phyloP scores from a whole-genome alignment of 2,113 vertebrate genomes.

The Zosterops borbonicus region DNA sequence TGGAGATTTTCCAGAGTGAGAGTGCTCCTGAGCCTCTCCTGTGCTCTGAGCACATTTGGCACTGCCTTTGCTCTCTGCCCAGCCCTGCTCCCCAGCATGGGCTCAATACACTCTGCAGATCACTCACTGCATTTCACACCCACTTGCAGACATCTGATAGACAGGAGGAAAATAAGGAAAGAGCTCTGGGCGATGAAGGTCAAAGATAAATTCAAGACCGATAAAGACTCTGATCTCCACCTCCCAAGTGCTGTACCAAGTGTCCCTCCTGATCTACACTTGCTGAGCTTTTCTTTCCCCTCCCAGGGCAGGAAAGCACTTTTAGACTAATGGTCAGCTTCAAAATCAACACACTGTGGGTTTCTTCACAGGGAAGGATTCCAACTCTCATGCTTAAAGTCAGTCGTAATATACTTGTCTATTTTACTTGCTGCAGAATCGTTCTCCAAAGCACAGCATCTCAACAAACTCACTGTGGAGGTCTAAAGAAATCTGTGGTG shows the following conservation, averaged over 20 bases:
- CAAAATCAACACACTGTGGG: background rate
- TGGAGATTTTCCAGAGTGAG: slow-evolving; percentile 36
- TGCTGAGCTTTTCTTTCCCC: background rate
- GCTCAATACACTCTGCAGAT: background rate
- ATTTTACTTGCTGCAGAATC: background rate
- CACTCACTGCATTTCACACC: background rate
- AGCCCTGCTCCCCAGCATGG: background rate
- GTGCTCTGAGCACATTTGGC: background rate
- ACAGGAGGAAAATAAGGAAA: background rate
- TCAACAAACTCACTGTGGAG: background rate
- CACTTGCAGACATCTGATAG: background rate
- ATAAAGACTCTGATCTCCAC: background rate
- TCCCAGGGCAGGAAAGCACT: background rate
- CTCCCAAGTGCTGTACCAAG: background rate
- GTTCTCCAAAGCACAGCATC: background rate
- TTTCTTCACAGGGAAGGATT: background rate
- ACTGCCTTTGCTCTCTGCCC: background rate
- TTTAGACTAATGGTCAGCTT: background rate
- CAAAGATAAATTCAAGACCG: background rate
- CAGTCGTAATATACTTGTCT: background rate
- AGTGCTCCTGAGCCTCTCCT: background rate
- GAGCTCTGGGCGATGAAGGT: background rate
- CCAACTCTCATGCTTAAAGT: background rate
- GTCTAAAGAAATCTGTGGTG: background rate
- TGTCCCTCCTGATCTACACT: background rate